Percentiles rank a stretch among this genome's conserved stretches.
Conservation (phyloP, 2,797 vertebrate genomes). For the Limnodromus scolopaceus region DNA sequence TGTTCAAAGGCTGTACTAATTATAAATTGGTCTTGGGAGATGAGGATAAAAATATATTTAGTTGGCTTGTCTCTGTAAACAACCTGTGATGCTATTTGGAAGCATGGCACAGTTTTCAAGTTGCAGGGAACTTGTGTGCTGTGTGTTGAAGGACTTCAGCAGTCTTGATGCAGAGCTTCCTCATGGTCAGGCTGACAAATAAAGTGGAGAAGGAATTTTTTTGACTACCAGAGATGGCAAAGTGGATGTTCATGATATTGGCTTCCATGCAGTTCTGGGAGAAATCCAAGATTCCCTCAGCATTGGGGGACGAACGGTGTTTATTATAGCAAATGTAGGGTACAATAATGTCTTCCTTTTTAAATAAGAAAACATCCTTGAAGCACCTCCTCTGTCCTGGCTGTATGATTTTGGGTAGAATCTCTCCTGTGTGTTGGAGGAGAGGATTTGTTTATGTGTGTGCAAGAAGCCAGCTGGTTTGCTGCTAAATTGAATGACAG, state of each 20-base stretch:
- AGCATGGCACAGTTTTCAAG: not conserved
- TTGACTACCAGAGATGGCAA: not conserved
- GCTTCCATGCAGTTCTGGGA: not conserved
- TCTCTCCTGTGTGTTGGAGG: not conserved
- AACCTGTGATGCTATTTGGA: constrained; percentile 45
- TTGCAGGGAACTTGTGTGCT: not conserved
- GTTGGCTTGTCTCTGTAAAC: constrained; percentile 38
- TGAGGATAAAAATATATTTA: constrained; percentile 47
- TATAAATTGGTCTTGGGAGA: constrained; percentile 57
- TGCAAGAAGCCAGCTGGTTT: not conserved
- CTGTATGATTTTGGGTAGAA: not conserved
- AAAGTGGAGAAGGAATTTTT: not conserved
- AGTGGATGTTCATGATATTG: not conserved
- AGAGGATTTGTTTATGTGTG: not conserved
- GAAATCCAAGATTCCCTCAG: not conserved
- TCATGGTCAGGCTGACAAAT: not conserved
- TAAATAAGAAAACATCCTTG: not conserved
- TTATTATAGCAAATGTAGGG: not conserved
- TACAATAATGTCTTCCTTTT: not conserved
- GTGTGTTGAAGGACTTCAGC: not conserved
- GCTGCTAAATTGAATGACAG: not conserved
- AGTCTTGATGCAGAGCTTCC: not conserved
- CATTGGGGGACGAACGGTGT: not conserved
- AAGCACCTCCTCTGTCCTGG: not conserved
- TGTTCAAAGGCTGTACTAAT: constrained; percentile 52